Percentiles rank a stretch among this genome's conserved stretches.
phyloP scores from a whole-genome alignment of 2,797 vertebrate species.

The Rhinogobio ventralis region DNA sequence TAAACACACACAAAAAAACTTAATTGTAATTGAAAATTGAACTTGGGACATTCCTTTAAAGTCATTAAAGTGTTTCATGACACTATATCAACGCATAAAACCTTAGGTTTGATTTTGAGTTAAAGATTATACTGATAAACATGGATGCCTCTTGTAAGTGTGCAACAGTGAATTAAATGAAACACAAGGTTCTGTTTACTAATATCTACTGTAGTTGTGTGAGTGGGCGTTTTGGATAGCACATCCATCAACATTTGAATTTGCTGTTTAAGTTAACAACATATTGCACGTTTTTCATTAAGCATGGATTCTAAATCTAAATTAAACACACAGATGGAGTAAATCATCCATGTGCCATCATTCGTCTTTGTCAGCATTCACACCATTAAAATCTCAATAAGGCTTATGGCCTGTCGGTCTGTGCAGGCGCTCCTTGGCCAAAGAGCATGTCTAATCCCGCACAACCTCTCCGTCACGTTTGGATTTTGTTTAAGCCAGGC shows the following conservation, averaged over 20 bases:
- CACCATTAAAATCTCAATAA: constrained; percentile 38
- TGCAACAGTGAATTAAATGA: background rate
- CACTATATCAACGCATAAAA: background rate
- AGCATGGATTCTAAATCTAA: background rate
- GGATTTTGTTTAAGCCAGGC: constrained; percentile 47
- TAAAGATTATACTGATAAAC: background rate
- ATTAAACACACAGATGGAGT: constrained; percentile 15
- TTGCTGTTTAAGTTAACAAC: constrained; percentile 9
- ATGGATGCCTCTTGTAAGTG: background rate
- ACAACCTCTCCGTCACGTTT: constrained; percentile 28
- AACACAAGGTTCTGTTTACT: background rate
- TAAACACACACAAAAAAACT: no score
- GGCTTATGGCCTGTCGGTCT: constrained; percentile 17
- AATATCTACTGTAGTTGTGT: background rate
- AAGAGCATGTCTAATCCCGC: constrained; percentile 39
- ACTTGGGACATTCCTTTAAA: no score
- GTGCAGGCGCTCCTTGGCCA: constrained; percentile 19
- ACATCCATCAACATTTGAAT: constrained; percentile 18
- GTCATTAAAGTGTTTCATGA: background rate
- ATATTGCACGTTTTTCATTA: constrained; percentile 1
- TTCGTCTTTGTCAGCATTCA: constrained; percentile 41
- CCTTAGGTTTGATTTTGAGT: background rate
- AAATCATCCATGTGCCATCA: background rate
- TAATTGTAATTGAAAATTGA: background rate
- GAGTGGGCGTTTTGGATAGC: background rate